A percentile compares a stretch with the other conserved stretches of the same genome.
These are phyloP conservation scores for Anastatus disparis DNA, from an alignment of 1,140 invertebrate genomes.

Conservation along the genomic window DNA sequence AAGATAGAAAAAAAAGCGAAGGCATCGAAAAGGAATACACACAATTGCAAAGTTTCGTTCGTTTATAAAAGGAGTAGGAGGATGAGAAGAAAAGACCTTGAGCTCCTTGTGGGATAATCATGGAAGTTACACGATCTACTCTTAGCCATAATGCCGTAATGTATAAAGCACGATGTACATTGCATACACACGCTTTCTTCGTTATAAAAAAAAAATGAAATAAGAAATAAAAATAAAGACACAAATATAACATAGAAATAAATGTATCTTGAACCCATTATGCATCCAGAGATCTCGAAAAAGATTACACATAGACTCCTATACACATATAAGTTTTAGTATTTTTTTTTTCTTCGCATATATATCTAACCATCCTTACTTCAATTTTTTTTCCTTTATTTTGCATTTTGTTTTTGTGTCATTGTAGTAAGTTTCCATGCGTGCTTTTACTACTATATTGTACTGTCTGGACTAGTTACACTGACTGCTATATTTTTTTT, in stretches of 20 bases:
- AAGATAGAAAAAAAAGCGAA: conserved; percentile 27
- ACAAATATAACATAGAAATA: conserved; percentile 25
- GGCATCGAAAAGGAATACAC: conserved; percentile 42
- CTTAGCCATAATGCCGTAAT: conserved; percentile 51
- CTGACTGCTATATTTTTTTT: no score
- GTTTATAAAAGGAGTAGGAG: no score
- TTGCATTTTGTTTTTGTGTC: neutral
- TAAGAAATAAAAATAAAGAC: no score
- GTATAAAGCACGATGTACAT: conserved; percentile 49
- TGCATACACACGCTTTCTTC: conserved; percentile 40
- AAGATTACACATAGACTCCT: no score
- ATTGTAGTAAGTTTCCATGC: neutral
- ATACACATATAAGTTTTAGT: no score
- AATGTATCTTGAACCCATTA: conserved; percentile 23
- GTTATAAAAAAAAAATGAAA: no score
- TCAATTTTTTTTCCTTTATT: neutral
- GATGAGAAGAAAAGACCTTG: conserved; percentile 52
- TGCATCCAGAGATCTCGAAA: neutral
- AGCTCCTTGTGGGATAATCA: conserved; percentile 57
- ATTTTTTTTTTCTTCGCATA: neutral
- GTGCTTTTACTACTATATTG: no score
- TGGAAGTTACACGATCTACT: conserved; percentile 54
- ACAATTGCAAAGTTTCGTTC: conserved; percentile 45
- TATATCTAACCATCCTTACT: neutral
- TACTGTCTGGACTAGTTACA: no score